Evolutionary conservation across 2,888 invertebrate species (phyloP), one percentile per base, ranked within the genome.

Genomic region (Euphydryas editha): DNA sequence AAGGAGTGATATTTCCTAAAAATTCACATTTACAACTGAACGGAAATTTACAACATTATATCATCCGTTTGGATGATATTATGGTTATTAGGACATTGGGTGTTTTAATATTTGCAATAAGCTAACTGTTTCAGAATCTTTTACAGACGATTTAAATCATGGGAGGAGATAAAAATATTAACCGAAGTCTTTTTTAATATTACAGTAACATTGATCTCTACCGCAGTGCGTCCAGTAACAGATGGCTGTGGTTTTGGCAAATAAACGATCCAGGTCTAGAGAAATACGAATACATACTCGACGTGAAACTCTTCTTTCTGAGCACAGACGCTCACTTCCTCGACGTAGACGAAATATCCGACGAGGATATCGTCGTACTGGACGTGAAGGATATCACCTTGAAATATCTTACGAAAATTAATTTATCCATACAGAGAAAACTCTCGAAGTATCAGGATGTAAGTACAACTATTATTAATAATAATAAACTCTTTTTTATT

Each of bases 381-480:
- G 92, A 92, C 67, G 85, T 82, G 0, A 90, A 89, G 64, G 91
- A 91, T 67, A 75, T 92, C 11, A 80, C 84, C 0, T 73, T 92
- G 11, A 91, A 85, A 75, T 87, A 90, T 49, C 58, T 87, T 68
- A 93, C 84, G 55, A 96, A 95, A 62, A 94, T 95, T 74, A 94
- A 95, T 78, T 78, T 95, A 20, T 95, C 95, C 0, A 77, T 95
- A 64, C 95, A 95, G 0, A 94, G 93, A 73, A 88, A 94, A 72
- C 88, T 95, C 46, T 83, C 94, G 4, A 94, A 94, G 74, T 95
- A 95, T 76, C 94, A 95, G 80, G 95, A 95, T 88, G 87, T 90
- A 65, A 65, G 59, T n/a, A 47, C 30, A n/a, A 47, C 6, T 11
- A 20, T 24, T 59, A 36, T 24, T 39, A n/a, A n/a, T n/a, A n/a